Conservation (phyloP, 1,140 invertebrate genomes). For the Bilobella aurantiaca region DNA sequence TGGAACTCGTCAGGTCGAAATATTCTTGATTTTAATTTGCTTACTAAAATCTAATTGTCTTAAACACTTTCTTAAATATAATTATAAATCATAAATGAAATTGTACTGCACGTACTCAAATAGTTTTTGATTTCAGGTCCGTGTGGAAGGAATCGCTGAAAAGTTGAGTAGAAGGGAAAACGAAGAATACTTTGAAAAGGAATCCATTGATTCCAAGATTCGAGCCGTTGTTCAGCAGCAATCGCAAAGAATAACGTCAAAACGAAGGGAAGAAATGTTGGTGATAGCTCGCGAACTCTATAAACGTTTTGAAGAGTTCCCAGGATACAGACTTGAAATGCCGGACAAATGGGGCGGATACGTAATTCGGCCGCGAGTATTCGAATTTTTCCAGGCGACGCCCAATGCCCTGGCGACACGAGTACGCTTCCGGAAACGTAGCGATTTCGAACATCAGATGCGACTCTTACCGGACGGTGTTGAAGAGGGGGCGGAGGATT, state of each 20-base stretch:
- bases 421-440: not conserved
- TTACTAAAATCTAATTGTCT: too few species aligned
- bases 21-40: not conserved
- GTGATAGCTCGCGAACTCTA: not conserved
- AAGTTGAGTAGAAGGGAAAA: not conserved
- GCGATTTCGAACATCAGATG: not conserved
- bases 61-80: too few species aligned
- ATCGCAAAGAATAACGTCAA: not conserved
- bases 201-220: not conserved
- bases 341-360: not conserved
- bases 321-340: not conserved
- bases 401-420: not conserved
- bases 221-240: not conserved
- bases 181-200: slow-evolving; percentile 2
- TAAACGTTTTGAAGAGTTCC: not conserved
- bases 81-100: too few species aligned
- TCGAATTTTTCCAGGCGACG: not conserved
- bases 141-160: not conserved
- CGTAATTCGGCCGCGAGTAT: not conserved
- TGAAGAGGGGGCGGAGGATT: not conserved
- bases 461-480: not conserved
- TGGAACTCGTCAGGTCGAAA: not conserved
- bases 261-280: not conserved
- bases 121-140: slow-evolving; percentile 2
- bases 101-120: too few species aligned